Base-by-base conservation (phyloP, 1,140 invertebrate species). In the Andrena cerasifolii region DNA sequence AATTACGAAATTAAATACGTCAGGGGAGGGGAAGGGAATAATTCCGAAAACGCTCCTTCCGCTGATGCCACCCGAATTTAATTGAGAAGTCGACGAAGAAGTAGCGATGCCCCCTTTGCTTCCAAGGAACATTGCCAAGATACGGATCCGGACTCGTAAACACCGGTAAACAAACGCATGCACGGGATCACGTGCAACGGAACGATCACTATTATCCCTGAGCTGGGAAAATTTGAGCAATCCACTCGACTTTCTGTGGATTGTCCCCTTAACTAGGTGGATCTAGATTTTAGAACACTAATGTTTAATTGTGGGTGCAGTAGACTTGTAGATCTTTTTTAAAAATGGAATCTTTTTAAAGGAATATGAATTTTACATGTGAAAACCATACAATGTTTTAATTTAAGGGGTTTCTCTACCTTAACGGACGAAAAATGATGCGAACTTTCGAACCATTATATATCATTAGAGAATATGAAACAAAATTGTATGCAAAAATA, bases 1-100 rank as follows among this genome's bases (percentile, higher is more conserved):
- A 78, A 84, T 79, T 78, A 78, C 77, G 63, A 80, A 84, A 82
- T 82, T 82, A 82, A 82, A 86, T 82, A 78, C 59, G 54, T 54
- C 61, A 24, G n/a, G n/a, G n/a, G n/a, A n/a, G n/a, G n/a, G n/a
- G n/a, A n/a, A 40, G 36, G 10, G 26, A 16, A 14, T 33, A 24
- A 68, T 68, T 78, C n/a, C n/a, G 40, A 3, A 75, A 68, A 68
- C 51, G 26, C 62, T 14, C 16, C 40, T 63, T 63, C 56, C 54
- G 47, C 33, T 21, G 21, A 24, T 36, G 43, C 24, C 49, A 31
- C 4, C 36, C 10, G 24, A 43, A 49, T 72, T 62, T 62, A 49
- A 72, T 72, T 72, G 43, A 72, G 16, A 49, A 47, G 36, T 26
- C 6, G 0, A 2, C 26, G n/a, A 21, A 47, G 54, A 59, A 45